Evolutionary conservation across 2,888 invertebrate genomes (phyloP).

Genomic region (Dicycla oo): DNA sequence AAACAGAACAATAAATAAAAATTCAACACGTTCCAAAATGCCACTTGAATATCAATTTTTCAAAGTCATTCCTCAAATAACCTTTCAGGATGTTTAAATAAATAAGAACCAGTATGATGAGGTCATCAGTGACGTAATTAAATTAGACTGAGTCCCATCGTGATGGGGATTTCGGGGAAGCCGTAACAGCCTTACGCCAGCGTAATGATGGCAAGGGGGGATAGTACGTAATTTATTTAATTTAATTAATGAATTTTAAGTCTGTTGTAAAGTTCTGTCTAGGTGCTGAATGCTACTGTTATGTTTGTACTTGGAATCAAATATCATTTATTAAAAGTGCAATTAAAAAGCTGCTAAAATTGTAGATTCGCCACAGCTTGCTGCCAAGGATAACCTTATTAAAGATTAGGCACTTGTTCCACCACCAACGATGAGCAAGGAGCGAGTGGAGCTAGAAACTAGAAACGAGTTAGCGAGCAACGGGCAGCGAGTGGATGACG

Average conservation of each 20-base stretch:
- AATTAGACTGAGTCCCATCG: constrained; percentile 77
- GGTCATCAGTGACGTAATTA: constrained; percentile 82
- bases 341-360: not conserved
- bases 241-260: constrained; percentile 36
- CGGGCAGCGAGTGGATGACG: no score
- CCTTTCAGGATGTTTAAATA: constrained; percentile 59
- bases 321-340: no score
- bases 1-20: not conserved
- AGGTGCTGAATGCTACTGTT: not conserved
- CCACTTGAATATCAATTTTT: constrained; percentile 72
- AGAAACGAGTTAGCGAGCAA: no score
- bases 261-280: not conserved
- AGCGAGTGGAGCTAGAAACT: no score
- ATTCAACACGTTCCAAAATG: constrained; percentile 15
- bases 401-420: not conserved
- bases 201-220: constrained; percentile 54
- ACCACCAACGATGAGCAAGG: no score
- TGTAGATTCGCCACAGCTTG: not conserved
- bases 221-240: constrained; percentile 44
- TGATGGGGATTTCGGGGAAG: constrained; percentile 69
- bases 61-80: constrained; percentile 72
- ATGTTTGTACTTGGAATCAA: not conserved
- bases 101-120: constrained; percentile 77
- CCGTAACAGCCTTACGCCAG: constrained; percentile 31
- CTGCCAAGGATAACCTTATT: not conserved